Percentiles rank a stretch among this genome's conserved stretches.
Evolutionary conservation across 2,888 invertebrate species (phyloP).

Genomic region (Synergus japonicus): DNA sequence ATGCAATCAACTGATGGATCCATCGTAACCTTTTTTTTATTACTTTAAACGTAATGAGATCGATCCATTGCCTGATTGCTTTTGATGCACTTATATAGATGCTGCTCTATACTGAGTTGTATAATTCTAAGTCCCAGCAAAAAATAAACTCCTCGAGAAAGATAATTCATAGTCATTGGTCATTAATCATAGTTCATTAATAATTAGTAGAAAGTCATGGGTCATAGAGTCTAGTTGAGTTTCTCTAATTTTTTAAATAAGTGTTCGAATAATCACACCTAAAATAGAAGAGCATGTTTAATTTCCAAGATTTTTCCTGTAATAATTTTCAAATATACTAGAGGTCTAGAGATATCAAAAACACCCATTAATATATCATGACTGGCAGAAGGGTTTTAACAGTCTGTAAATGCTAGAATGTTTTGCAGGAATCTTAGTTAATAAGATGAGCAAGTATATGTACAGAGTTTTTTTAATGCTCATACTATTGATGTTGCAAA

Average conservation of each 20-base stretch:
- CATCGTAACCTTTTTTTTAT: neutral
- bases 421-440: neutral
- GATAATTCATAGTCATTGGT: too few species aligned
- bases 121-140: too few species aligned
- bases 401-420: neutral
- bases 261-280: neutral
- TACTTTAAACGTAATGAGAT: conserved; percentile 48
- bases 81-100: conserved; percentile 40
- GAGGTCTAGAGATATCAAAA: neutral
- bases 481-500: neutral
- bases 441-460: neutral
- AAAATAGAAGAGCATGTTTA: neutral
- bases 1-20: conserved; percentile 1
- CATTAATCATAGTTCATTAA: too few species aligned
- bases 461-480: neutral
- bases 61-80: conserved; percentile 44
- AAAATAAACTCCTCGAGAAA: too few species aligned
- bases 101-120: neutral
- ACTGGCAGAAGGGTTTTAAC: neutral
- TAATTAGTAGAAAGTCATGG: too few species aligned
- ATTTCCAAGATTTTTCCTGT: neutral
- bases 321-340: neutral
- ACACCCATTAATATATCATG: neutral
- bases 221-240: too few species aligned
- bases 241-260: too few species aligned